A percentile compares a stretch with the other conserved stretches of the same genome.
phyloP scores from a whole-genome alignment of 1,140 invertebrate genomes.

The Drosophila ogumai region DNA sequence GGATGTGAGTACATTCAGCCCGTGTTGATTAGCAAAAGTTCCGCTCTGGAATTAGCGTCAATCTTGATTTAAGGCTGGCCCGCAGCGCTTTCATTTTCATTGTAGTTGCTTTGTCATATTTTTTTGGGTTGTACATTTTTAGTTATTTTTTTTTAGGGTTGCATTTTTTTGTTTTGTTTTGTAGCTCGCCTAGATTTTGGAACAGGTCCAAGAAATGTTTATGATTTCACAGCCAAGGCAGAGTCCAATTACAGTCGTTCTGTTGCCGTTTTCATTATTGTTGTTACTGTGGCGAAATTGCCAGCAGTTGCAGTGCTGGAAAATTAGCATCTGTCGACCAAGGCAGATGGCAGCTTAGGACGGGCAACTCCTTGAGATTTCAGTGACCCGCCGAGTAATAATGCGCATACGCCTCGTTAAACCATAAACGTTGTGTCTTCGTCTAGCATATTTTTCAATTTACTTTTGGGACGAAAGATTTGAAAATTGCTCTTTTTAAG shows the following conservation, averaged over 20 bases:
- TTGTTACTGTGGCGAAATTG: slow-evolving; percentile 22
- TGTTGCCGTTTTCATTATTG: slow-evolving; percentile 30
- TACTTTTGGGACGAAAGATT: neutral
- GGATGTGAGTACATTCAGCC: neutral
- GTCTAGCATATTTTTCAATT: slow-evolving; percentile 16
- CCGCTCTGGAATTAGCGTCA: slow-evolving; percentile 50
- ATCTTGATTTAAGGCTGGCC: slow-evolving; percentile 40
- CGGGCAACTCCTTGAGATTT: slow-evolving; percentile 17
- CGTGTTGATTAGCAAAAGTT: slow-evolving; percentile 37
- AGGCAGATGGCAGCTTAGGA: slow-evolving; percentile 2
- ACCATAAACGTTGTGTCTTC: slow-evolving; percentile 2
- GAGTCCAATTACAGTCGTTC: slow-evolving; percentile 48
- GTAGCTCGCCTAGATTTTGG: slow-evolving; percentile 29
- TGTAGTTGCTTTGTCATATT: slow-evolving; percentile 35
- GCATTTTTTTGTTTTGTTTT: slow-evolving; percentile 16
- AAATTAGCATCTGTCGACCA: slow-evolving; percentile 51
- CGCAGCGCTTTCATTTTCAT: slow-evolving; percentile 44
- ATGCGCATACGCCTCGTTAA: slow-evolving; percentile 49
- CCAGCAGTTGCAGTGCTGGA: slow-evolving; percentile 22
- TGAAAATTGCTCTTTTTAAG: slow-evolving; percentile 1
- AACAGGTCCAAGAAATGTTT: slow-evolving; percentile 56
- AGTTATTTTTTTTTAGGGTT: slow-evolving; percentile 5
- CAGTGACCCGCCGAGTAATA: slow-evolving; percentile 35
- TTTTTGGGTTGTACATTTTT: slow-evolving; percentile 1
- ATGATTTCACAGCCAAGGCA: slow-evolving; percentile 47